Percentiles rank a stretch among this genome's conserved stretches.
These are phyloP conservation scores for Eupithecia vulgata DNA, from an alignment of 2,888 invertebrate genomes.

Conservation along the genomic window DNA sequence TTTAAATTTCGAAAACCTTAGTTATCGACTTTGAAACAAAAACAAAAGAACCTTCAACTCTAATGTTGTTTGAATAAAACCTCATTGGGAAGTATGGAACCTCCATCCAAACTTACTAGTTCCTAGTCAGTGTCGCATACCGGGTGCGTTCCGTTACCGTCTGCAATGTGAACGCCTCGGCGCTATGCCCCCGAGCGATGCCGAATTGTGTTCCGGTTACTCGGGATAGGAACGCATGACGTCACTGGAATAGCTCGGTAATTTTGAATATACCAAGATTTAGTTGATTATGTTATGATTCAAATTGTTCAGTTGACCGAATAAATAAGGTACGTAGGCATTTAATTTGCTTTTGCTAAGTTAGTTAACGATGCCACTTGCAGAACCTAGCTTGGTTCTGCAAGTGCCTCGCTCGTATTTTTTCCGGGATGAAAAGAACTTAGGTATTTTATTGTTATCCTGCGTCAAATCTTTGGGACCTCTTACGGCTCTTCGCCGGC, in stretches of 20 bases:
- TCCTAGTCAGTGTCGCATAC: conserved; percentile 51
- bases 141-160: conserved; percentile 56
- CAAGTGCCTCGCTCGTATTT: too few relatives aligned
- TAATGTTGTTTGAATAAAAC: neutral
- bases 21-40: neutral
- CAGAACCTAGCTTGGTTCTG: too few relatives aligned
- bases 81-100: neutral
- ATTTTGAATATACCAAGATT: neutral
- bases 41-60: neutral
- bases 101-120: conserved; percentile 37
- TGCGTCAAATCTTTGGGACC: too few relatives aligned
- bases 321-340: too few relatives aligned
- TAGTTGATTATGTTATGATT: too few relatives aligned
- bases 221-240: neutral
- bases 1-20: neutral
- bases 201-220: conserved; percentile 21
- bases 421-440: too few relatives aligned
- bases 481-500: too few relatives aligned
- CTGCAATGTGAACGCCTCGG: conserved; percentile 56
- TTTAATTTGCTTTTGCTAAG: too few relatives aligned
- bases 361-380: too few relatives aligned
- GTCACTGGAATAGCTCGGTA: neutral
- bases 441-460: too few relatives aligned
- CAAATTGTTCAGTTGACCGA: too few relatives aligned
- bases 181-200: conserved; percentile 42